A percentile compares a stretch with the other conserved stretches of the same genome.
Conservation (phyloP, 2,113 vertebrate genomes). For the Crotalus tigris region DNA sequence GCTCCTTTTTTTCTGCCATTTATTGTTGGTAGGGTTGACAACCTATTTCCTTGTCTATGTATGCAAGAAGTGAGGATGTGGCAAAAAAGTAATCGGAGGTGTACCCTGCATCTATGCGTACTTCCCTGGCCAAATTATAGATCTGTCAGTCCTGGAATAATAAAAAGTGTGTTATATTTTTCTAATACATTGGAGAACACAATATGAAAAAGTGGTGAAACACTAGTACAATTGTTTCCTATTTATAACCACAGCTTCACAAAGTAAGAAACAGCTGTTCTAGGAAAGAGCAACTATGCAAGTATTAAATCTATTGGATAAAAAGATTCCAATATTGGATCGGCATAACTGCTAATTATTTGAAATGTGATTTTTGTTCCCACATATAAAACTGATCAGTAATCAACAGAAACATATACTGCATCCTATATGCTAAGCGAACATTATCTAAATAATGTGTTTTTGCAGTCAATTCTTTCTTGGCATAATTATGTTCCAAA, state of each 20-base stretch:
- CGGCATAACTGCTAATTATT: neutral
- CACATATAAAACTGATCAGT: neutral
- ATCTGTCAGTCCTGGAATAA: neutral
- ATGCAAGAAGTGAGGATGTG: neutral
- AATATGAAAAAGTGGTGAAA: neutral
- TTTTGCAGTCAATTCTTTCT: neutral
- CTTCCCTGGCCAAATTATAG: neutral
- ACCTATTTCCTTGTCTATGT: neutral
- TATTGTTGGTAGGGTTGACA: neutral
- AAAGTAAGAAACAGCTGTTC: neutral
- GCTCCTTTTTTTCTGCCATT: neutral
- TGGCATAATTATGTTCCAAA: neutral
- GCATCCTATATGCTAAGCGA: neutral
- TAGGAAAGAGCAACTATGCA: neutral
- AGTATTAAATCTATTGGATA: neutral
- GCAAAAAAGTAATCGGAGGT: neutral
- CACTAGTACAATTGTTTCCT: neutral
- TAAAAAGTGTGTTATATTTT: neutral
- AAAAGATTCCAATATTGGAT: neutral
- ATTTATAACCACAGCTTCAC: neutral
- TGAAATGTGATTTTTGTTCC: neutral
- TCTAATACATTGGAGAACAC: neutral
- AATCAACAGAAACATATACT: neutral
- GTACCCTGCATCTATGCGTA: neutral
- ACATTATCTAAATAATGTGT: neutral